Base-by-base conservation (phyloP, 2,888 invertebrate genomes). In the Lissonota sp. region DNA sequence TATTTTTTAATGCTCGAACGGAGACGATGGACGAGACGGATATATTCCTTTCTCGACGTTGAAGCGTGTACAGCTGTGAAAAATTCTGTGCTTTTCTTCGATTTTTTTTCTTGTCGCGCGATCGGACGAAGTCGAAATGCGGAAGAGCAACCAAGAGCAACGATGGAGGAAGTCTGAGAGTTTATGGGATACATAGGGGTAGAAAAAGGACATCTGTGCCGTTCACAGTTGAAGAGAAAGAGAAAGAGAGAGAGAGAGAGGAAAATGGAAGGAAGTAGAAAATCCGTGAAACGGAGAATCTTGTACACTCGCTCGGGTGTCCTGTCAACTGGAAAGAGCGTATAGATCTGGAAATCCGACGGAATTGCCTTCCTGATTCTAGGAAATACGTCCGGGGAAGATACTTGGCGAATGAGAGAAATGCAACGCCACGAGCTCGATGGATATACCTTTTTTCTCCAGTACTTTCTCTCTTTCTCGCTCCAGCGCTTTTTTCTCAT, bases 301-400 rank as follows among this genome's bases (percentile, higher is more conserved):
- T 49, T 69, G 26, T 26, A 26, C 26, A 26, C 10, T 4, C 60
- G 69, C 78, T 64, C 62, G 77, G 53, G 64, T 79, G 71, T 49
- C 76, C 77, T 67, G 80, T 79, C 79, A 71, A 83, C 69, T 76
- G 79, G 77, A 83, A 75, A 83, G 44, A 69, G 77, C 75, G 75
- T 82, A 74, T 74, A 80, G 77, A 83, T 82, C 72, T 77, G 77
- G 74, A 83, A 81, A 81, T 82, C 77, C 83, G 71, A 72, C 71
- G 74, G 71, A 78, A 79, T 79, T 80, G 71, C 79, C 77, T 71
- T 82, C 67, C 64, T 58, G 75, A 73, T 72, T 81, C 74, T 69
- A 73, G 74, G 77, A 82, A 80, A 82, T 82, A 82, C 70, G 66
- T 82, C 57, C 46, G 55, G 14, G 26, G 26, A 26, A 26, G 26